Conservation (phyloP, 2,113 vertebrate species). For the Mandrillus leucophaeus region DNA sequence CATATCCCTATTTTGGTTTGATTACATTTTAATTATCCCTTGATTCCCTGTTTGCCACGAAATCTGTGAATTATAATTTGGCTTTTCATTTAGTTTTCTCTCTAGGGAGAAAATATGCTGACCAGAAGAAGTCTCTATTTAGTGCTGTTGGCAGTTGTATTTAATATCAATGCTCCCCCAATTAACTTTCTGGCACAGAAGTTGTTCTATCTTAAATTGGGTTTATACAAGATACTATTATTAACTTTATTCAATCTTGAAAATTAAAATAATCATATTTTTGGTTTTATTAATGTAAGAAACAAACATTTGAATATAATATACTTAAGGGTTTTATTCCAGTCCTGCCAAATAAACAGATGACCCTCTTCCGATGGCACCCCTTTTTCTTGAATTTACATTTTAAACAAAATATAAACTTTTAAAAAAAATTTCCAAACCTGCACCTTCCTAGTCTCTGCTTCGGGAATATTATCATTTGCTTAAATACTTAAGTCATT, state of each 20-base stretch:
- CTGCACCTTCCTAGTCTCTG: not conserved
- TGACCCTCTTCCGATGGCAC: not conserved
- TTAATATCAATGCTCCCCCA: not conserved
- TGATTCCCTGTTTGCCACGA: not conserved
- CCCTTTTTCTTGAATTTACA: not conserved
- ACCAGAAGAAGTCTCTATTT: not conserved
- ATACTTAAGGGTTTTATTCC: not conserved
- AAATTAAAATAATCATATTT: not conserved
- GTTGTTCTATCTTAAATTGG: not conserved
- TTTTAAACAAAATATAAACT: not conserved
- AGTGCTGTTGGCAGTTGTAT: fast-evolving
- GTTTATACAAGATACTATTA: not conserved
- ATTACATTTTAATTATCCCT: not conserved
- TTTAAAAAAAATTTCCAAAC: not conserved
- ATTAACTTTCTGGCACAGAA: not conserved
- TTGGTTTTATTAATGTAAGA: not conserved
- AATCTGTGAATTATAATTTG: not conserved
- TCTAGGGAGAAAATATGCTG: not conserved
- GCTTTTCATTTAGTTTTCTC: not conserved
- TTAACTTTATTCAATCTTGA: not conserved
- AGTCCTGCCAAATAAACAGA: not conserved
- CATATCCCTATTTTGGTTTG: not conserved
- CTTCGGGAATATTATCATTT: not conserved
- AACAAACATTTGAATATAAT: not conserved
- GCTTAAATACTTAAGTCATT: not conserved